Base-by-base conservation (phyloP, 2,113 vertebrate species). In the Odontesthes bonariensis region DNA sequence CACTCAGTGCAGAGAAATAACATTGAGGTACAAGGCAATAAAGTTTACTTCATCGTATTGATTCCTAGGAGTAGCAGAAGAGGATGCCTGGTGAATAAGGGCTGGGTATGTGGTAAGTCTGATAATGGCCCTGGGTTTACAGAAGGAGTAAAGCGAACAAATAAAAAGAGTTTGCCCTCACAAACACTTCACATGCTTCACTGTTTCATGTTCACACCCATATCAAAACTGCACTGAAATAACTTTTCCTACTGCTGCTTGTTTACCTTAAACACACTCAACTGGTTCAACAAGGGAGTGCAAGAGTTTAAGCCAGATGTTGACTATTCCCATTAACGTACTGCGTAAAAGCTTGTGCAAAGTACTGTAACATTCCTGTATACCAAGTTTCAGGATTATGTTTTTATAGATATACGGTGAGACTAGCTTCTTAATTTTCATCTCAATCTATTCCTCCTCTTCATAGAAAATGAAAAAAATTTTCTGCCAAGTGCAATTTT, bases 11-110 rank as follows among this genome's bases (percentile, higher is more conserved):
- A 46, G 9, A 44, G 12, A 60, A 40, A 40, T 20, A 16, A 54
- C 12, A 19, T 27, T n/a, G 14, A 49, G 19, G 16, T 32, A 22
- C 32, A 5, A 22, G 42, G 47, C 27, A 74, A 38, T 33, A 3
- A 59, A 52, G 27, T 67, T 64, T 40, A 58, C 53, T 0, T 71
- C 47, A 67, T 49, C 9, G 14, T 40, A 60, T 46, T 73, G 58
- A 70, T 73, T 77, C 12, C 23, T 42, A 7, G 35, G 32, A 1
- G 54, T 27, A 57, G 22, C 10, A 60, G 27, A 58, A 16, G 54
- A 47, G 63, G 31, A 75, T 38, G 22, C 40, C 51, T 17, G 38
- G 19, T n/a, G 5, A 70, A 17, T 19, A 3, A 14, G 0, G 31
- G 40, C 44, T 11, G 52, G 62, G n/a, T 63, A 56, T 46, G 51